Evolutionary conservation across 64 coral and sea anemone species (phyloP).

Genomic region (Montipora cactus): DNA sequence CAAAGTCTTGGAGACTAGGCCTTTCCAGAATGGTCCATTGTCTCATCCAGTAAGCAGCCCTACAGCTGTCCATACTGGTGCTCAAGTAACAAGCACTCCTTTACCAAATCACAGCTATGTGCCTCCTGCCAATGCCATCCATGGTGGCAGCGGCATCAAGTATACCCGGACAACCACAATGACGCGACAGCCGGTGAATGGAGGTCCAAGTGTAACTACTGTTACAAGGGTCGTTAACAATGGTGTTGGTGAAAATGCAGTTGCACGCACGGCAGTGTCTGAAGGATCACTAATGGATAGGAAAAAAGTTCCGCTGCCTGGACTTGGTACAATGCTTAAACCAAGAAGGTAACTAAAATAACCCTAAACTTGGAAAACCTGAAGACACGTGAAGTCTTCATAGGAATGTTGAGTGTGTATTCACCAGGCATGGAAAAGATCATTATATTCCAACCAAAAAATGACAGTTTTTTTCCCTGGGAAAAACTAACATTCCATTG

Average conservation of each 20-base stretch:
- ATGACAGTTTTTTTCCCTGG: too few species aligned
- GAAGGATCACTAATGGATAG: constrained; percentile 83
- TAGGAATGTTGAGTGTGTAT: too few species aligned
- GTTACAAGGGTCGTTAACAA: constrained; percentile 8
- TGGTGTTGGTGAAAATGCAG: not conserved
- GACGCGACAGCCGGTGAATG: constrained; percentile 36
- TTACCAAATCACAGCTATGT: constrained; percentile 77
- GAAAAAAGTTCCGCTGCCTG: constrained; percentile 90
- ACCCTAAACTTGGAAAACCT: too few species aligned
- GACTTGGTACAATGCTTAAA: constrained; percentile 78
- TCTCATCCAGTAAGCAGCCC: constrained; percentile 33
- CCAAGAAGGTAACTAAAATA: constrained; percentile 61
- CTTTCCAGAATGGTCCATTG: constrained; percentile 82
- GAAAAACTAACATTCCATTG: too few species aligned
- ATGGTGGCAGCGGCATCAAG: constrained; percentile 45
- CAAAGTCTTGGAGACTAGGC: constrained; percentile 83
- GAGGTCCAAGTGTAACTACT: constrained; percentile 34
- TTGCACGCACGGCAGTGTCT: constrained; percentile 46
- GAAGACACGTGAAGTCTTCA: too few species aligned
- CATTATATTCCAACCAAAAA: too few species aligned
- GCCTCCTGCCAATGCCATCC: constrained; percentile 68
- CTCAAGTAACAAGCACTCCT: constrained; percentile 83
- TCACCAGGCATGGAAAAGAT: too few species aligned
- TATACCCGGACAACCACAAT: constrained; percentile 73
- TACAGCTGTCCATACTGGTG: constrained; percentile 29